Conservation (phyloP, 2,797 vertebrate genomes). For the Phoebastria nigripes region DNA sequence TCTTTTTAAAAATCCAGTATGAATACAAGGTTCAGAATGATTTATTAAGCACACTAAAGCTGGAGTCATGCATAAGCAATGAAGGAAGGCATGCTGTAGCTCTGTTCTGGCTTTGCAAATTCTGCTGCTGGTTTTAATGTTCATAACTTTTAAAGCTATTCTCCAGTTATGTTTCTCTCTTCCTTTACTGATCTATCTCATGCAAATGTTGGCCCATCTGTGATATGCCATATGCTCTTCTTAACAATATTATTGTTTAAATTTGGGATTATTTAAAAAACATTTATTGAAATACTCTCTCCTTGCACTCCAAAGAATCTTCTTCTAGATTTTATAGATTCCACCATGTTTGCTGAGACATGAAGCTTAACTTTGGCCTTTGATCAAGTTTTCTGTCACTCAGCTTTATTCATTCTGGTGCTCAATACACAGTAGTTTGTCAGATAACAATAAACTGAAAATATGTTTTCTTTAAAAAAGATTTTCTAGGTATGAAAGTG, state of each 20-base stretch:
- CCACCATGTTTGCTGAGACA: not conserved
- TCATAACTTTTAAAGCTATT: not conserved
- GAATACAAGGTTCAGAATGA: constrained; percentile 6
- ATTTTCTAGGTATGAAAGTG: not conserved
- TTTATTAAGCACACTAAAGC: constrained; percentile 16
- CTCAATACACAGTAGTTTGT: not conserved
- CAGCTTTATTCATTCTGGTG: not conserved
- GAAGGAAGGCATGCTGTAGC: not conserved
- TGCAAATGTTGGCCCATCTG: not conserved
- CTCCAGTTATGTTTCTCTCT: not conserved
- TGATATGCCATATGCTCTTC: not conserved
- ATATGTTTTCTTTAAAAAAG: not conserved
- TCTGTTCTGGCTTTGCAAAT: constrained; percentile 1
- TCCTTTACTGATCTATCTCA: not conserved
- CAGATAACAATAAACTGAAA: not conserved
- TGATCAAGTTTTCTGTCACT: not conserved
- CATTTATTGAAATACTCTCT: not conserved
- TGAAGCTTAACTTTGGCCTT: not conserved
- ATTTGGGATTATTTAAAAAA: not conserved
- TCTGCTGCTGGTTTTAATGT: not conserved
- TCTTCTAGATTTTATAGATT: not conserved
- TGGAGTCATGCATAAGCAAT: constrained; percentile 14
- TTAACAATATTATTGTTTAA: not conserved
- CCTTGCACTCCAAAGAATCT: not conserved
- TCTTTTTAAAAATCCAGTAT: not conserved